Evolutionary conservation across 2,797 vertebrate genomes (phyloP).

Genomic region (Leptoclinus maculatus): DNA sequence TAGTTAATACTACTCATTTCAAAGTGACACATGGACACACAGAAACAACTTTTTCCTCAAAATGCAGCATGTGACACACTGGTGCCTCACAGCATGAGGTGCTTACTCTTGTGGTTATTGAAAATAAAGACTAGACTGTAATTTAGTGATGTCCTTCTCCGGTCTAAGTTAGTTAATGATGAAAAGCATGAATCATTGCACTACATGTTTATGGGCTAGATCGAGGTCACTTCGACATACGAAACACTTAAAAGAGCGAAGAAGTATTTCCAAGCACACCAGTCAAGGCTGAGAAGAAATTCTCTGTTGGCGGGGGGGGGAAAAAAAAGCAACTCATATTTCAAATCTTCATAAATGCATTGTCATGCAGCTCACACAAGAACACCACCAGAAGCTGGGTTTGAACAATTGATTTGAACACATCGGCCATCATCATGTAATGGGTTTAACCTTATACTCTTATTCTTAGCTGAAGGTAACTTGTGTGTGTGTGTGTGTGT

Average conservation of each 20-base stretch:
- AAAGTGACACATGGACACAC: conserved; percentile 20
- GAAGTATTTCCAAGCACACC: neutral
- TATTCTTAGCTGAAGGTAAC: conserved; percentile 20
- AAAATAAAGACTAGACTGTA: neutral
- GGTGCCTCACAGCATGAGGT: neutral
- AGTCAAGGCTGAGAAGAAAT: neutral
- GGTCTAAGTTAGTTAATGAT: neutral
- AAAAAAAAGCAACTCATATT: neutral
- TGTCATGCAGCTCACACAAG: neutral
- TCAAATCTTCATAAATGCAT: neutral
- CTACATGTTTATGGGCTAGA: neutral
- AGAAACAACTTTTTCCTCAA: conserved; percentile 1
- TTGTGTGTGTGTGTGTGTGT: neutral
- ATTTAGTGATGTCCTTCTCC: neutral
- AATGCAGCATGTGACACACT: neutral
- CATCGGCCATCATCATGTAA: conserved; percentile 15
- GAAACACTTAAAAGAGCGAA: neutral
- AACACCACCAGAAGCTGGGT: conserved; percentile 3
- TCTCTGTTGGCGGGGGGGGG: neutral
- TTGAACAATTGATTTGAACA: conserved; percentile 22
- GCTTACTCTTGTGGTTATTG: neutral
- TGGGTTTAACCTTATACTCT: conserved; percentile 11
- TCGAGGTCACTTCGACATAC: neutral
- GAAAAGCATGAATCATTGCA: conserved; percentile 1
- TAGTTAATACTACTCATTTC: conserved; percentile 11